phyloP scores from a whole-genome alignment of 2,888 invertebrate genomes.

The Nesidiocoris tenuis region DNA sequence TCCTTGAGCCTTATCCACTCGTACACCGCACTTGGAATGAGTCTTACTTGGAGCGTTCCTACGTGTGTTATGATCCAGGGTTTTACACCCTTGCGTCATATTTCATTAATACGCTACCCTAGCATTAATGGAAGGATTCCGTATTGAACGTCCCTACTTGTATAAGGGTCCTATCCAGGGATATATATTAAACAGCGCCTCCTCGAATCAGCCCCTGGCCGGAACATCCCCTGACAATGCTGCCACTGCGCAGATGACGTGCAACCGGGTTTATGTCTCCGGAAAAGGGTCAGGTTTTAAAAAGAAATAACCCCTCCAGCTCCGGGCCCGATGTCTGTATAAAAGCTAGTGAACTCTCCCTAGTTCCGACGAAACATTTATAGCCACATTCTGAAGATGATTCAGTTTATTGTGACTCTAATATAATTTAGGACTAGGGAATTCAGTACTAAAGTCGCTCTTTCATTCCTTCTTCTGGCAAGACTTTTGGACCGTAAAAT shows the following conservation, averaged over 20 bases:
- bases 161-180: not conserved
- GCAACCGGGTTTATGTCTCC: conserved; percentile 12
- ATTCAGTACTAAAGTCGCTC: conserved; percentile 21
- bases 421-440: conserved; percentile 35
- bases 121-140: conserved; percentile 14
- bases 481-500: conserved; percentile 26
- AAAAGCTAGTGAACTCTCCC: not conserved
- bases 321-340: not conserved
- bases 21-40: not conserved
- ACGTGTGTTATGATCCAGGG: conserved; percentile 15
- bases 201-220: not conserved
- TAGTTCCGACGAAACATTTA: conserved; percentile 33
- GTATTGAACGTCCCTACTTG: conserved; percentile 21
- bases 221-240: not conserved
- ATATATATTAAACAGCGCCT: not conserved
- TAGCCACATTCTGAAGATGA: conserved; percentile 39
- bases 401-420: conserved; percentile 40
- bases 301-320: conserved; percentile 21
- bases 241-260: not conserved
- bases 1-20: too few species aligned
- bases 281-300: conserved; percentile 19
- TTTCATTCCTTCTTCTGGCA: conserved; percentile 23
- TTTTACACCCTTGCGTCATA: conserved; percentile 28
- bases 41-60: not conserved
- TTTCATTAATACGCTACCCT: conserved; percentile 33